phyloP scores from a whole-genome alignment of 1,140 invertebrate genomes.

The Aphis craccivora region DNA sequence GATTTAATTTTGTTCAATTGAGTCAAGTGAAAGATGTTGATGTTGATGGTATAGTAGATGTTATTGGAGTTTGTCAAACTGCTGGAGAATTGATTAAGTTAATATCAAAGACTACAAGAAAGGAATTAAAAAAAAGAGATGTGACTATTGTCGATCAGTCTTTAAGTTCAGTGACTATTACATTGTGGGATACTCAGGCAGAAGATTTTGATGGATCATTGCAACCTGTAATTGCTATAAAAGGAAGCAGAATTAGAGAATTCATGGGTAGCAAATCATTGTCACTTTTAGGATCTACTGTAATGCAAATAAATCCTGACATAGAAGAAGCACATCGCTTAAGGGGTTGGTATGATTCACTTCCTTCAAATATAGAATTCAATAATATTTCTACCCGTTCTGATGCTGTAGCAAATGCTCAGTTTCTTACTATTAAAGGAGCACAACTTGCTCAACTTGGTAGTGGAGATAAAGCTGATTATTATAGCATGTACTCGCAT shows the following conservation, averaged over 20 bases:
- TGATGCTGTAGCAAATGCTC: conserved; percentile 10
- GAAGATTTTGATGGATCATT: conserved; percentile 80
- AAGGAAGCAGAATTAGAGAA: conserved; percentile 78
- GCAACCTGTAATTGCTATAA: conserved; percentile 84
- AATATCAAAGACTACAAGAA: conserved; percentile 75
- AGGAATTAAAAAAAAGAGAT: conserved; percentile 90
- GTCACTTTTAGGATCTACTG: conserved; percentile 68
- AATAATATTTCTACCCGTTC: conserved; percentile 69
- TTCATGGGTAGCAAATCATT: conserved; percentile 69
- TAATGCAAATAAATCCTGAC: conserved; percentile 86
- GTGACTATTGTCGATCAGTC: conserved; percentile 86
- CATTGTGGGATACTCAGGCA: conserved; percentile 83
- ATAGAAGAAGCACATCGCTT: conserved; percentile 84
- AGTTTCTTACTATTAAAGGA: conserved; percentile 73
- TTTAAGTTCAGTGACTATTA: conserved; percentile 76
- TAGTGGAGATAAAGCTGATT: conserved; percentile 77
- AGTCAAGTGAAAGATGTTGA: conserved; percentile 75
- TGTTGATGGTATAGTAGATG: conserved; percentile 81
- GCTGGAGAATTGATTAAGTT: conserved; percentile 77
- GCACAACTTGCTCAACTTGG: conserved; percentile 73
- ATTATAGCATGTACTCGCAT: conserved; percentile 76
- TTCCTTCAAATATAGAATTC: conserved; percentile 70
- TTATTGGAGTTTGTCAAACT: conserved; percentile 88
- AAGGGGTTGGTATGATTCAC: conserved; percentile 85
- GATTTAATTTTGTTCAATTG: conserved; percentile 84